Evolutionary conservation across 1,140 invertebrate genomes (phyloP).

Genomic region (Melanaphis sacchari): DNA sequence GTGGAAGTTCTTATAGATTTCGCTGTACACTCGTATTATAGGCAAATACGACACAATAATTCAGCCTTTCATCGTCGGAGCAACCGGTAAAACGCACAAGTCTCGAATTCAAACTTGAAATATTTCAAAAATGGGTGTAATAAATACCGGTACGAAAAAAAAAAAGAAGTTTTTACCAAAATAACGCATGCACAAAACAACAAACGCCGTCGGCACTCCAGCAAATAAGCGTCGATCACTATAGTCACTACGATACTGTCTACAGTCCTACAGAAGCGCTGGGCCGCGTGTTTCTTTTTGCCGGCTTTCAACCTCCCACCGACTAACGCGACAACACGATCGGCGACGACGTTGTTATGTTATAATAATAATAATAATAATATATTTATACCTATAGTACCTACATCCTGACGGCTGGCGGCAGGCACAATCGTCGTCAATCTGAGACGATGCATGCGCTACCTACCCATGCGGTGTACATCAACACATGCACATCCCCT

Average conservation of each 20-base stretch:
- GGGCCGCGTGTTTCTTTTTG: conserved; percentile 11
- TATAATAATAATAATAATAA: background rate
- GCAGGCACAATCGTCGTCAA: too few relatives aligned
- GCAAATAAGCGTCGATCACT: background rate
- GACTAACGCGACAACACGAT: background rate
- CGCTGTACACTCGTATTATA: background rate
- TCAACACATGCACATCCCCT: too few relatives aligned
- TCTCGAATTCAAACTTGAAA: background rate
- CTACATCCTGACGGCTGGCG: too few relatives aligned
- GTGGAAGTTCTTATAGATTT: background rate
- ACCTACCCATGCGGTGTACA: background rate
- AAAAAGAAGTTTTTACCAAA: background rate
- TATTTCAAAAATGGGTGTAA: background rate
- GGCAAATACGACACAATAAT: background rate
- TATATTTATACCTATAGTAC: background rate
- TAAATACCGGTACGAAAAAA: background rate
- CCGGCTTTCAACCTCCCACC: conserved; percentile 23
- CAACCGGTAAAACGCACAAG: background rate
- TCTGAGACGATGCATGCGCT: background rate
- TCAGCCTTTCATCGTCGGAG: background rate
- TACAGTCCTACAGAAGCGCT: background rate
- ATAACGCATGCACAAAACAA: background rate
- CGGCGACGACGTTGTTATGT: background rate
- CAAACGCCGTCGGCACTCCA: background rate
- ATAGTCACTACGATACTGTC: background rate